These are phyloP conservation scores for Cebidichthys violaceus DNA, from an alignment of 2,113 vertebrate species.

Conservation along the genomic window DNA sequence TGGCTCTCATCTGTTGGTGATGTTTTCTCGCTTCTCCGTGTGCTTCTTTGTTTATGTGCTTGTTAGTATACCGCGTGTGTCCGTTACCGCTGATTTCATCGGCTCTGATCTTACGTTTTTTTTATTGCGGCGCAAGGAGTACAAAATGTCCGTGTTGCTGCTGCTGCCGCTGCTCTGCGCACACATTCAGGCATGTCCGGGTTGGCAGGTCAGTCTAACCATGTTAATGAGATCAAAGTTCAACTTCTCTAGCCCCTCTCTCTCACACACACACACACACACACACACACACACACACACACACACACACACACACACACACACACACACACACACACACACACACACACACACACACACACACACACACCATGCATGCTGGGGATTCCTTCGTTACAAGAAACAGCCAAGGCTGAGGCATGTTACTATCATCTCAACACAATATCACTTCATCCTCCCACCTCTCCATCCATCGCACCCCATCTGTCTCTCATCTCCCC, in stretches of 20 bases:
- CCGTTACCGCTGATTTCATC: constrained; percentile 52
- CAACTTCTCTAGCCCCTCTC: neutral
- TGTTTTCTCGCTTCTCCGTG: constrained; percentile 11
- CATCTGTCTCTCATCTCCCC: constrained; percentile 44
- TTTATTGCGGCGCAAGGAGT: constrained; percentile 48
- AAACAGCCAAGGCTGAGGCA: constrained; percentile 13
- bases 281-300: neutral
- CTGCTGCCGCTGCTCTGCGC: constrained; percentile 36
- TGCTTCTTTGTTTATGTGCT: constrained; percentile 47
- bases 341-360: no score
- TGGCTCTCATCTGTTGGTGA: constrained; percentile 46
- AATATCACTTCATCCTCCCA: constrained; percentile 8
- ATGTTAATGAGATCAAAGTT: constrained; percentile 59
- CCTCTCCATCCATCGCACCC: constrained; percentile 17
- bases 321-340: constrained; percentile 1
- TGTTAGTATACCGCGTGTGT: constrained; percentile 36
- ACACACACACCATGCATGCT: no score
- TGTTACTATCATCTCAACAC: constrained; percentile 18
- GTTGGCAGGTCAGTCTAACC: constrained; percentile 27
- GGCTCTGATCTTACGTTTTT: constrained; percentile 52
- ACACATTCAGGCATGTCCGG: constrained; percentile 34
- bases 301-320: constrained; percentile 8
- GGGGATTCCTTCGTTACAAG: neutral
- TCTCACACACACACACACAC: neutral
- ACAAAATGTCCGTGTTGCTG: constrained; percentile 29